Evolutionary conservation across 2,113 vertebrate species (phyloP).

Genomic region (Thalassarche chlororhynchos): DNA sequence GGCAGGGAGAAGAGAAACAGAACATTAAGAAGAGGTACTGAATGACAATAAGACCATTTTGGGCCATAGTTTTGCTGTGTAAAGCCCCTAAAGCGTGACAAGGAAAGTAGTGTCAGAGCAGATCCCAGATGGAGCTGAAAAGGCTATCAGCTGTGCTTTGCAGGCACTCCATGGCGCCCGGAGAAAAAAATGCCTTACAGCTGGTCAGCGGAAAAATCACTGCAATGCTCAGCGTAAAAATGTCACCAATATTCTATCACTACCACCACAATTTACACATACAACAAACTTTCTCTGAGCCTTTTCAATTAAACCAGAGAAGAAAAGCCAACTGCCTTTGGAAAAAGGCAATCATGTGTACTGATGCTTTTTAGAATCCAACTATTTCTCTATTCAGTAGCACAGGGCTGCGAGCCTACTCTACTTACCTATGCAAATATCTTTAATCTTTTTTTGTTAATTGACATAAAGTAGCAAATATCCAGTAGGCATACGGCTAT

Average conservation of each 20-base stretch:
- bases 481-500: neutral
- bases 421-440: neutral
- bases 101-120: neutral
- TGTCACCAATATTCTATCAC: neutral
- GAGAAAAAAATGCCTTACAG: neutral
- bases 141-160: neutral
- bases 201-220: slow-evolving; percentile 32
- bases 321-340: neutral
- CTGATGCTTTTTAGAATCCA: neutral
- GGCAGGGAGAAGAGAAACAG: neutral
- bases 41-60: neutral
- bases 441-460: neutral
- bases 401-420: neutral
- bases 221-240: neutral
- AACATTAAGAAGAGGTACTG: neutral
- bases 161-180: neutral
- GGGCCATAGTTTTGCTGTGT: neutral
- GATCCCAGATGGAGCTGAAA: slow-evolving; percentile 29
- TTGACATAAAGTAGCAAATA: neutral
- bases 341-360: neutral
- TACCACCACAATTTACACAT: neutral
- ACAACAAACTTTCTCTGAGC: neutral
- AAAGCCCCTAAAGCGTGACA: neutral
- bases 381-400: neutral
- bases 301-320: slow-evolving; percentile 22